phyloP scores from a whole-genome alignment of 2,113 vertebrate species.

The Antechinus flavipes region DNA sequence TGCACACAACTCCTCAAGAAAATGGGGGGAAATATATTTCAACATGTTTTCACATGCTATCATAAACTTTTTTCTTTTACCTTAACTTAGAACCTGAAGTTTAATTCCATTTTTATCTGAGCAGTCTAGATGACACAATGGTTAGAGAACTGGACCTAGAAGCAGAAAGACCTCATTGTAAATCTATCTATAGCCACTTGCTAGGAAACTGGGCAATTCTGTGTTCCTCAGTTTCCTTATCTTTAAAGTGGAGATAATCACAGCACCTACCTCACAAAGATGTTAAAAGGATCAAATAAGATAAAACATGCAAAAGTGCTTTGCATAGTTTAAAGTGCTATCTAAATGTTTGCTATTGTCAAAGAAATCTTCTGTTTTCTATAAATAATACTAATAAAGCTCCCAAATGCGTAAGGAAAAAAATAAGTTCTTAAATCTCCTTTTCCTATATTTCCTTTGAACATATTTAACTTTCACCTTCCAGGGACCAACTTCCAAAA shows the following conservation, averaged over 20 bases:
- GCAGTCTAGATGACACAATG: not conserved
- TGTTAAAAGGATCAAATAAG: not conserved
- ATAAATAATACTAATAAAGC: not conserved
- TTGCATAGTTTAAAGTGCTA: not conserved
- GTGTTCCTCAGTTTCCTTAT: not conserved
- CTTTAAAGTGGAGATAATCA: not conserved
- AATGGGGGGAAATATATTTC: no score
- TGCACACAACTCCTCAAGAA: no score
- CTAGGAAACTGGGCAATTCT: not conserved
- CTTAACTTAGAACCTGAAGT: slow-evolving; percentile 14
- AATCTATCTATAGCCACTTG: not conserved
- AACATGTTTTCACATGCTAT: no score
- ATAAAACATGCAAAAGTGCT: not conserved
- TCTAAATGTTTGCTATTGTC: not conserved
- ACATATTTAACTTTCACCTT: slow-evolving; percentile 5
- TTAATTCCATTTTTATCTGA: slow-evolving; percentile 44
- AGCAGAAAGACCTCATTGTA: not conserved
- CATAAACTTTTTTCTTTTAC: slow-evolving; percentile 3
- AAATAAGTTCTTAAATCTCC: slow-evolving; percentile 21
- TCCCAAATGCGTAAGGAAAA: not conserved
- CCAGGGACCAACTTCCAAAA: not conserved
- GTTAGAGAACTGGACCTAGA: not conserved
- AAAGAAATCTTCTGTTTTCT: slow-evolving; percentile 35
- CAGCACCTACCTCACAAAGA: no score
- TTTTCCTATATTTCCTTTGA: slow-evolving; percentile 13